These are phyloP conservation scores for Fratercula arctica DNA, from an alignment of 2,797 vertebrate species.

Conservation along the genomic window DNA sequence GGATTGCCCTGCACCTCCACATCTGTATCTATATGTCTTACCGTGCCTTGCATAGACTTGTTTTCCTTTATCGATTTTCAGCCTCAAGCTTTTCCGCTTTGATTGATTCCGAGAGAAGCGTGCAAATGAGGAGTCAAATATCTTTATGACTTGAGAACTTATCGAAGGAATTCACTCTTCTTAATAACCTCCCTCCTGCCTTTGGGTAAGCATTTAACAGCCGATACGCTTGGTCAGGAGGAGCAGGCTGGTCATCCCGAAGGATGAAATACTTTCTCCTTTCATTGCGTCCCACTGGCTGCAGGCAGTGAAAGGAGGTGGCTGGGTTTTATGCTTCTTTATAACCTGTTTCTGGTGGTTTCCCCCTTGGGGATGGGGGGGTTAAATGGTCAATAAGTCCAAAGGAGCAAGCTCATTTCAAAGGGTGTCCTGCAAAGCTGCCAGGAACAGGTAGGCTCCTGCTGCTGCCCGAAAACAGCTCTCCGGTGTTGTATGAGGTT, in stretches of 20 bases:
- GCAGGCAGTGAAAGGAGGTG: not conserved
- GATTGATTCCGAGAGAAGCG: conserved; percentile 17
- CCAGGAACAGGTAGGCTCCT: not conserved
- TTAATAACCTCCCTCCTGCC: not conserved
- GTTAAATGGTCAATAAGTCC: not conserved
- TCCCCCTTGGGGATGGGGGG: rapidly evolving
- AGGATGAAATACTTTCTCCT: not conserved
- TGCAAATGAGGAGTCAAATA: conserved; percentile 47
- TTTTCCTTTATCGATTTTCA: conserved; percentile 32
- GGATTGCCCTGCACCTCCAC: not conserved
- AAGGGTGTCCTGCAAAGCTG: not conserved
- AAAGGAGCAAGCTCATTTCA: not conserved
- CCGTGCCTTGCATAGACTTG: not conserved
- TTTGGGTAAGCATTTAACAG: not conserved
- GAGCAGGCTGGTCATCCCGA: not conserved
- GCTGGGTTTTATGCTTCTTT: not conserved
- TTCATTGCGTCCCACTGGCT: not conserved
- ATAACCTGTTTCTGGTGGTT: not conserved
- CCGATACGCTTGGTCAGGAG: not conserved
- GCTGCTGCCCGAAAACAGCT: not conserved
- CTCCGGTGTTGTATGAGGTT: not conserved
- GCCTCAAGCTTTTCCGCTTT: not conserved
- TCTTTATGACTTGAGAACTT: conserved; percentile 29
- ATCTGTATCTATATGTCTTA: not conserved
- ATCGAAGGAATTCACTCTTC: not conserved